Base-by-base conservation (phyloP, 2,113 vertebrate genomes). In the Solenodon paradoxus region DNA sequence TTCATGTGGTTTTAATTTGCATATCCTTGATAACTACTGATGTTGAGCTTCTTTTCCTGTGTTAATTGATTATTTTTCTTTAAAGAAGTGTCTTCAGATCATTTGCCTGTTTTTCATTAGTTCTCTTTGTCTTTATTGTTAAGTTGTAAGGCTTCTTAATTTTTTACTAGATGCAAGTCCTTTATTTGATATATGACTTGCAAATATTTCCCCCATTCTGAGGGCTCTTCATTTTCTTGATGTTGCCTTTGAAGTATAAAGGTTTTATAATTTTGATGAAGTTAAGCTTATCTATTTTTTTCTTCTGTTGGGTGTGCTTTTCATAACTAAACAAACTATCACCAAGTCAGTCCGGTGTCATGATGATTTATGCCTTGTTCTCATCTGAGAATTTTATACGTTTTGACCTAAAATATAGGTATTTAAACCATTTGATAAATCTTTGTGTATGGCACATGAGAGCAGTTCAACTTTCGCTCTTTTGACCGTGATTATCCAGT, bases 201-300 rank as follows among this genome's bases (percentile, higher is more conserved):
- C 32, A 93, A 55, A 59, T 30, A 55, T 61, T 92, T 78, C 32
- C 69, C 30, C 53, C 42, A 82, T 26, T 66, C 57, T 92, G 9
- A 81, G 57, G 49, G 8, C 75, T 64, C 12, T 64, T 9, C 81
- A 22, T 66, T 74, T 74, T 87, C 57, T 87, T 81, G 11, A 78
- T 63, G 59, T 11, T 81, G 22, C 22, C 57, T 42, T 35, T 66
- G 22, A 95, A 72, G 66, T 40, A 59, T 38, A 49, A 40, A 71
- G 42, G 22, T 66, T 93, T 71, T 93, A n/a, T 61, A 64, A 85
- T 87, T 85, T 81, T 80, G 49, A 86, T 38, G 4, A 87, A 91
- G 75, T 69, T 15, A 35, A 42, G 49, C 40, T 66, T 61, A 35
- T 38, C 3, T 83, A 16, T 55, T 49, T 69, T 80, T n/a, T 77